These are phyloP conservation scores for Cardiocondyla obscurior DNA, from an alignment of 1,140 invertebrate species.

Conservation along the genomic window DNA sequence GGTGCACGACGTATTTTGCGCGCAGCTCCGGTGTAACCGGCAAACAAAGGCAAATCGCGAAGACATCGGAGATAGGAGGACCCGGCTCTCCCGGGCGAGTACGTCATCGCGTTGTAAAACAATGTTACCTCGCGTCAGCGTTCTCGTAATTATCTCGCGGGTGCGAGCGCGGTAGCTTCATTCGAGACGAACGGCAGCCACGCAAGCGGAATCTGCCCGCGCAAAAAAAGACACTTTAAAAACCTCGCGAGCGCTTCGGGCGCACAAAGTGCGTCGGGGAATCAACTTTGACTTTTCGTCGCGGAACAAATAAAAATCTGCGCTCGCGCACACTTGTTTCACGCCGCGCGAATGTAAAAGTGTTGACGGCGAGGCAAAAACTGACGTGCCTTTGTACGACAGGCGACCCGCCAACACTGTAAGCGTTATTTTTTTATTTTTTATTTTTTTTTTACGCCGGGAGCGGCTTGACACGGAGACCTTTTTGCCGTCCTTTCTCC, in stretches of 20 bases:
- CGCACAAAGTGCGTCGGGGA: conserved; percentile 1
- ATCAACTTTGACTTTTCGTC: background rate
- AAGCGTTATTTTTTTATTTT: conserved; percentile 34
- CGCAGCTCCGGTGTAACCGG: background rate
- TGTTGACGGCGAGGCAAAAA: conserved; percentile 5
- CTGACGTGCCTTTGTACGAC: background rate
- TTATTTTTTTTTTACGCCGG: background rate
- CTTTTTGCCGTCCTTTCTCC: background rate
- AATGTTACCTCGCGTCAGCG: conserved; percentile 3
- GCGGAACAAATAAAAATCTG: conserved; percentile 18
- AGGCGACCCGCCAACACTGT: background rate
- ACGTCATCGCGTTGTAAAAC: conserved; percentile 18
- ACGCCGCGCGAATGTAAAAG: conserved; percentile 7
- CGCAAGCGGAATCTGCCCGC: background rate
- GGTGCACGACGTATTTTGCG: background rate
- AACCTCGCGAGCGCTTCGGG: background rate
- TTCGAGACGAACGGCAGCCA: background rate
- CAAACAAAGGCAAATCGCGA: conserved; percentile 24
- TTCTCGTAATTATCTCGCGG: background rate
- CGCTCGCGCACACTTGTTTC: background rate
- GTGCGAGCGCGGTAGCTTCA: too few species aligned
- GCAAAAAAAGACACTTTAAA: background rate
- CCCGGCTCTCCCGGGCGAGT: background rate
- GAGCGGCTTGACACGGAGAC: background rate
- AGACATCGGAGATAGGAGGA: background rate